These are phyloP conservation scores for Andrena chrysosceles DNA, from an alignment of 2,888 invertebrate genomes.

Conservation along the genomic window DNA sequence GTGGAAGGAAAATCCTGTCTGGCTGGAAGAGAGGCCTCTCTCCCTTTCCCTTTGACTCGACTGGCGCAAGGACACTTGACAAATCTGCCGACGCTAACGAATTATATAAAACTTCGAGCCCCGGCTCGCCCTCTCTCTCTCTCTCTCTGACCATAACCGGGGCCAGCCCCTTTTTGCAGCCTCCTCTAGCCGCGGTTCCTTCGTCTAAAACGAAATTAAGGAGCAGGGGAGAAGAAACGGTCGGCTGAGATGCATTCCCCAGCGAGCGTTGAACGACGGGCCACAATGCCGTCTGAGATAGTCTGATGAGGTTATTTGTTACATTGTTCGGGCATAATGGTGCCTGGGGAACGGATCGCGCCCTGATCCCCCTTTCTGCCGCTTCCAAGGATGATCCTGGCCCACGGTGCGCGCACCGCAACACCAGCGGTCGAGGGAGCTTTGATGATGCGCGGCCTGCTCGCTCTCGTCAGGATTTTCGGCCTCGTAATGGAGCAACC, in stretches of 20 bases:
- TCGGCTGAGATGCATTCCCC: conserved; percentile 64
- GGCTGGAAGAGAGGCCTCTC: conserved; percentile 13
- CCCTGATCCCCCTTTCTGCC: conserved; percentile 64
- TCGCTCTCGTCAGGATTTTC: conserved; percentile 21
- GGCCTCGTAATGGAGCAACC: conserved; percentile 37
- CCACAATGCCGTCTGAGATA: conserved; percentile 76
- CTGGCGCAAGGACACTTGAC: conserved; percentile 52
- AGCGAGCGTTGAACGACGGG: conserved; percentile 68
- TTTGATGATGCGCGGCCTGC: conserved; percentile 61
- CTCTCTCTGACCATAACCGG: neutral
- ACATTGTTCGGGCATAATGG: conserved; percentile 79
- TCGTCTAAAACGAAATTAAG: conserved; percentile 53
- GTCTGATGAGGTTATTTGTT: conserved; percentile 80
- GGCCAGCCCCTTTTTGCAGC: conserved; percentile 7
- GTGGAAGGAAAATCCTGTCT: conserved; percentile 48
- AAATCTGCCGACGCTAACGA: conserved; percentile 40
- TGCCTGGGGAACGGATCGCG: conserved; percentile 69
- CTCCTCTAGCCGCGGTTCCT: conserved; percentile 44
- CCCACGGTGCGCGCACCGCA: conserved; percentile 23
- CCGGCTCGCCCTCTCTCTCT: neutral
- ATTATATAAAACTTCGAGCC: conserved; percentile 53
- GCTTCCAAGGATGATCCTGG: conserved; percentile 58
- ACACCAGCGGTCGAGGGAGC: conserved; percentile 37
- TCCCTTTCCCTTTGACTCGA: conserved; percentile 20
- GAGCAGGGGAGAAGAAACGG: conserved; percentile 10